Evolutionary conservation across 1,140 invertebrate genomes (phyloP).

Genomic region (Eulimnadia texana): DNA sequence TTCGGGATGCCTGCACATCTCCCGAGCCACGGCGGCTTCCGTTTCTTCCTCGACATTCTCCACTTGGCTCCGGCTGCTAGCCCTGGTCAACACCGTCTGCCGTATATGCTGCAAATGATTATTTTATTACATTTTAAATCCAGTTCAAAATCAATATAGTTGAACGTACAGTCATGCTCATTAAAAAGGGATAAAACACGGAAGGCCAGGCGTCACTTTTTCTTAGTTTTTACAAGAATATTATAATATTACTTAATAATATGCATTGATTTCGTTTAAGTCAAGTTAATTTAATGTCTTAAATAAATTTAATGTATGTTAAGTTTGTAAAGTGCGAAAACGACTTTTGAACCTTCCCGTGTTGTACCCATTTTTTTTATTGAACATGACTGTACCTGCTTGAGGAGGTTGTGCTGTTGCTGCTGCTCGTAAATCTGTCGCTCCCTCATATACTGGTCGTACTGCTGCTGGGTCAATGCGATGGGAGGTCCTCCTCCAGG

Average conservation of each 20-base stretch:
- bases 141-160: too few species aligned
- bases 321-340: too few species aligned
- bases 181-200: too few species aligned
- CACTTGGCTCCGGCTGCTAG: slow-evolving; percentile 46
- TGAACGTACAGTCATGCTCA: too few species aligned
- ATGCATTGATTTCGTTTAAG: too few species aligned
- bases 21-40: slow-evolving; percentile 36
- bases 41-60: slow-evolving; percentile 44
- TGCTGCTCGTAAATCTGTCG: slow-evolving; percentile 43
- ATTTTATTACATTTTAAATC: too few species aligned
- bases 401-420: slow-evolving; percentile 50
- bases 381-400: slow-evolving; percentile 35
- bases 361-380: too few species aligned
- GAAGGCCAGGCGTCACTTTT: not conserved
- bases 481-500: slow-evolving; percentile 26
- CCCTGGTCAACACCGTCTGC: slow-evolving; percentile 70
- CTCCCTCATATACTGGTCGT: slow-evolving; percentile 44
- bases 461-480: slow-evolving; percentile 33
- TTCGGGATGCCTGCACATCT: slow-evolving; percentile 30
- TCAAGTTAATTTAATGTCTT: too few species aligned
- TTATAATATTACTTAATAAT: too few species aligned
- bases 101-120: slow-evolving; percentile 62
- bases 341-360: too few species aligned
- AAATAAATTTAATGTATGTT: too few species aligned
- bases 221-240: too few species aligned